Evolutionary conservation across 2,888 invertebrate species (phyloP).

Genomic region (Drosophila anceps): DNA sequence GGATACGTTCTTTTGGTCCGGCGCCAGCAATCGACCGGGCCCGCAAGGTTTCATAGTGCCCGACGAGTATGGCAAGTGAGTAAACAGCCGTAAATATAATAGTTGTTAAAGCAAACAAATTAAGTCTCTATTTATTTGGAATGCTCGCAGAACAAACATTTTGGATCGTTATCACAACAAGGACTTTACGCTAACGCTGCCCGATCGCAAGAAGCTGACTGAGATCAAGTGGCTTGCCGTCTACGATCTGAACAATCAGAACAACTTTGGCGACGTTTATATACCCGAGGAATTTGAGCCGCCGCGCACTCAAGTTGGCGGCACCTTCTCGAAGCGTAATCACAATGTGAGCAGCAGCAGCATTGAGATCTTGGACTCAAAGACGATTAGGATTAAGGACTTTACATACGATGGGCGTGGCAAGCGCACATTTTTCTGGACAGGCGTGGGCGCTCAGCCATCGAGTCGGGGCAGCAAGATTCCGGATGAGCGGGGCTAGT

Average conservation of each 20-base stretch:
- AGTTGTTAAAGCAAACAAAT: neutral
- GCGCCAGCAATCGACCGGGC: constrained; percentile 93
- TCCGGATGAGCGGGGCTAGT: constrained; percentile 97
- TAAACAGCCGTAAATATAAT: constrained; percentile 23
- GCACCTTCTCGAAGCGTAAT: constrained; percentile 87
- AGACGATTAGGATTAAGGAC: constrained; percentile 91
- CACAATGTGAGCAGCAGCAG: constrained; percentile 90
- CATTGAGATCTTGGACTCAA: constrained; percentile 92
- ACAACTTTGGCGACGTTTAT: constrained; percentile 95
- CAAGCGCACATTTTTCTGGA: constrained; percentile 93
- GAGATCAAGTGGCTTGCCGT: constrained; percentile 96
- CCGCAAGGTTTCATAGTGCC: constrained; percentile 97
- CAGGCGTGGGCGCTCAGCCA: constrained; percentile 95
- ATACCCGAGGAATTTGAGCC: constrained; percentile 96
- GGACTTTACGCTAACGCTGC: constrained; percentile 92
- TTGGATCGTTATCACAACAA: constrained; percentile 94
- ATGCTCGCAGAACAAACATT: constrained; percentile 90
- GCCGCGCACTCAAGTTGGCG: constrained; percentile 89
- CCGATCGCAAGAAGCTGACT: constrained; percentile 93
- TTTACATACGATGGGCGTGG: constrained; percentile 92
- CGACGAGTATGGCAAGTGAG: constrained; percentile 93
- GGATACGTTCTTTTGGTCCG: constrained; percentile 97
- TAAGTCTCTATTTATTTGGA: too few relatives aligned
- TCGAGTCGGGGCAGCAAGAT: constrained; percentile 92
- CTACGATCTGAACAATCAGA: constrained; percentile 94